These are phyloP conservation scores for Chaetodon trifascialis DNA, from an alignment of 2,113 vertebrate genomes.

Conservation along the genomic window DNA sequence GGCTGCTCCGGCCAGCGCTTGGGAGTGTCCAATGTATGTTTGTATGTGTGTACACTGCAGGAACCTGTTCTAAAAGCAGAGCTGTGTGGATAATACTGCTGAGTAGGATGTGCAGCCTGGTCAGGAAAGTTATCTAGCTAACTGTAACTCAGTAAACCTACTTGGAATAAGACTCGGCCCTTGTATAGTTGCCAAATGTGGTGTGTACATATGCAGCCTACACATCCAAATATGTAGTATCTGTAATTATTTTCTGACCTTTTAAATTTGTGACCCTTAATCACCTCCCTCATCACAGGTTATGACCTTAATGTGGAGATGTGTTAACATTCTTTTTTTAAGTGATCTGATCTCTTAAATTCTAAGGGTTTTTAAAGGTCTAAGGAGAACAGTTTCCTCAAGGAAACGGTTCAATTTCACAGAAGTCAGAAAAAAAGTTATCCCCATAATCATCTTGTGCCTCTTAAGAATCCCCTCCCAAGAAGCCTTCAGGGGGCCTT, in stretches of 20 bases:
- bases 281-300: no score
- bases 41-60: slow-evolving; percentile 7
- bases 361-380: no score
- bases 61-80: background rate
- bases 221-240: background rate
- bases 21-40: slow-evolving; percentile 36
- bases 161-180: background rate
- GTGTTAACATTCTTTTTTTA: no score
- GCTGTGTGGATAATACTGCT: background rate
- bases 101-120: background rate
- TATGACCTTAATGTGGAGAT: no score
- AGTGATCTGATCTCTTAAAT: no score
- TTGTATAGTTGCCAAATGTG: background rate
- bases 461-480: no score
- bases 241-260: background rate
- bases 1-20: slow-evolving; percentile 40
- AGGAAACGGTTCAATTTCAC: no score
- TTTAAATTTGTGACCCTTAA: no score
- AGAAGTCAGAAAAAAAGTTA: no score
- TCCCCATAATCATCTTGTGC: no score
- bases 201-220: background rate
- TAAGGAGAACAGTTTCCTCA: no score
- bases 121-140: background rate
- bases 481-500: background rate
- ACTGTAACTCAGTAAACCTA: background rate